Conservation (phyloP, 2,113 vertebrate species). For the Danio rerio region DNA sequence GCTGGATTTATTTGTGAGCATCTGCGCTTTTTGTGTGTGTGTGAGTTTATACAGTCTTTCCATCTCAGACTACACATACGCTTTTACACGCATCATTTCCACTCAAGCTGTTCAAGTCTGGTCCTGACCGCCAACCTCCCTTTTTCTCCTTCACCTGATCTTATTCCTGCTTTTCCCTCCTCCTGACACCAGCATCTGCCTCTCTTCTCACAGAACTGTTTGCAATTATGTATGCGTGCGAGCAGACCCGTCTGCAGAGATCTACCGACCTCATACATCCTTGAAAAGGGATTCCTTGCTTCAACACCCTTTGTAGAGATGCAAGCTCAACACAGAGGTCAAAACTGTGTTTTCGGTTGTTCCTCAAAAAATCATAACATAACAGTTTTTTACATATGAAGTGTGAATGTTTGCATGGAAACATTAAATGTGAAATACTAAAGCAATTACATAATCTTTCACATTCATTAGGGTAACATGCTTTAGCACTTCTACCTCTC, state of each 20-base stretch:
- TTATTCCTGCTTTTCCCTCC: constrained; percentile 17
- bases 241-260: constrained; percentile 2
- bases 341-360: neutral
- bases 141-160: constrained; percentile 34
- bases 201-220: neutral
- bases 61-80: constrained; percentile 38
- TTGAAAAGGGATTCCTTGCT: constrained; percentile 3
- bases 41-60: constrained; percentile 8
- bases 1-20: constrained; percentile 17
- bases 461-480: neutral
- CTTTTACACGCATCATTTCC: constrained; percentile 52
- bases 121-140: constrained; percentile 37
- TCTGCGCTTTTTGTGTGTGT: constrained; percentile 22
- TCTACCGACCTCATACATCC: neutral
- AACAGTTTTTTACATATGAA: neutral
- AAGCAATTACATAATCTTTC: neutral
- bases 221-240: neutral
- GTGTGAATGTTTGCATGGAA: neutral
- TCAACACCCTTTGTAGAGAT: neutral
- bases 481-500: neutral
- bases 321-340: neutral
- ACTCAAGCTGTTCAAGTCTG: constrained; percentile 57
- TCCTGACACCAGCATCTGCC: constrained; percentile 14
- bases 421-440: constrained; percentile 16
- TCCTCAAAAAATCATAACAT: neutral